Base-by-base conservation (phyloP, 2,113 vertebrate species). In the Thryonomys swinderianus region DNA sequence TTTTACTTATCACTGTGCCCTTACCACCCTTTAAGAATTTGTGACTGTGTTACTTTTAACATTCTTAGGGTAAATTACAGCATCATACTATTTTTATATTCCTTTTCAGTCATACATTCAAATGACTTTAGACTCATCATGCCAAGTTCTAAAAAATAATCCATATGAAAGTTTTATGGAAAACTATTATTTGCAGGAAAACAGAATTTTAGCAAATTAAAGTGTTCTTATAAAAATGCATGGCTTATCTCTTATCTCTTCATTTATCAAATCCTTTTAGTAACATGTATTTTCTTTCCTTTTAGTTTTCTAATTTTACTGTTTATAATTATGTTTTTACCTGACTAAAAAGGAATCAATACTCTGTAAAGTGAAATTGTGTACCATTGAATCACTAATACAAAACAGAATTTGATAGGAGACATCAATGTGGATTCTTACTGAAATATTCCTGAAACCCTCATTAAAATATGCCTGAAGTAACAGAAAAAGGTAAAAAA, bases 401-500 rank as follows among this genome's bases (percentile, higher is more conserved):
- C n/a, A 83, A 92, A 94, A 89, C 83, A 85, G 57, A 96, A 94
- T 86, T 83, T 84, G 27, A 83, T 74, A 83, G 74, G 67, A 91
- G 12, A 20, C 62, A 74, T 82, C 7, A 21, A 59, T 53, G 66
- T 25, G 69, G 17, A 16, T 20, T 17, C 55, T 57, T 5, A 18
- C 17, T 97, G 96, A 93, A 96, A 95, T 80, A 80, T 93, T 61
- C 83, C 96, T 93, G 61, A 91, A 94, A 57, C 55, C 55, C 55
- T 57, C 20, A 57, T 57, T 97, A 97, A 93, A 96, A 95, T 80
- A 80, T 93, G 61, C 79, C 96, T 93, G 61, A 91, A 94, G 86
- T 84, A 80, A 76, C 27, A 83, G 85, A 84, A 80, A 78, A 88
- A 87, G 57, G 53, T 45, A 88, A 51, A 92, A 80, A 88, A 73